Evolutionary conservation across 2,113 vertebrate species (phyloP).

Genomic region (Pan paniscus): DNA sequence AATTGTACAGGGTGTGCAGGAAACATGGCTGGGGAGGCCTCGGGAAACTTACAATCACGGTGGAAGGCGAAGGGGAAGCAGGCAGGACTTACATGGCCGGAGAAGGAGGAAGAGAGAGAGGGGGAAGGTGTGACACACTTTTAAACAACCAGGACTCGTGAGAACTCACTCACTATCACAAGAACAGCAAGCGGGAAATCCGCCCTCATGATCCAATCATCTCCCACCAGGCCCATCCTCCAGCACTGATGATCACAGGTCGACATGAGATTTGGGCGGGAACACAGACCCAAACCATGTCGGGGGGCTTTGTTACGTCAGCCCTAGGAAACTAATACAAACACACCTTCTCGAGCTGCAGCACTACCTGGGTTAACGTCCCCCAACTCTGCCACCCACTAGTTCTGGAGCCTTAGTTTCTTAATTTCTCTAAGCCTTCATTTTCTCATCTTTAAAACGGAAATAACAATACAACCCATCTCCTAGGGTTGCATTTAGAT

Average conservation of each 20-base stretch:
- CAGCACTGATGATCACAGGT: background rate
- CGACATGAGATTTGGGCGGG: background rate
- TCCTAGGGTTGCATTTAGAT: background rate
- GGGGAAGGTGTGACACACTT: too few species aligned
- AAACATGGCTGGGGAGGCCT: too few species aligned
- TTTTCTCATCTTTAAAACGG: background rate
- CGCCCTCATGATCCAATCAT: too few species aligned
- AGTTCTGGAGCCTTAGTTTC: background rate
- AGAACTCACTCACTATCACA: too few species aligned
- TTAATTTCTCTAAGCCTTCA: background rate
- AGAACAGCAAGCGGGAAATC: too few species aligned
- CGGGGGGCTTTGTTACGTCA: accelerated
- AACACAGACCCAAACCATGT: background rate
- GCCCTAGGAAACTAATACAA: background rate
- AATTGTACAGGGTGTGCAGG: too few species aligned
- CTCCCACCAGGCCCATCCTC: background rate
- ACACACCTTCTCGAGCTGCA: background rate
- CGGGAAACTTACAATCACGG: too few species aligned
- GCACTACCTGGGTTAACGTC: too few species aligned
- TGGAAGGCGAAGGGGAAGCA: too few species aligned
- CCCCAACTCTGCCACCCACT: background rate
- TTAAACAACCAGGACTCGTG: too few species aligned
- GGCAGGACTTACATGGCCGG: too few species aligned
- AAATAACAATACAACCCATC: background rate
- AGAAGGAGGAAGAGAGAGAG: too few species aligned